Evolutionary conservation across 2,797 vertebrate genomes (phyloP), one percentile per base, ranked within the genome.

Genomic region (Agapornis canus): DNA sequence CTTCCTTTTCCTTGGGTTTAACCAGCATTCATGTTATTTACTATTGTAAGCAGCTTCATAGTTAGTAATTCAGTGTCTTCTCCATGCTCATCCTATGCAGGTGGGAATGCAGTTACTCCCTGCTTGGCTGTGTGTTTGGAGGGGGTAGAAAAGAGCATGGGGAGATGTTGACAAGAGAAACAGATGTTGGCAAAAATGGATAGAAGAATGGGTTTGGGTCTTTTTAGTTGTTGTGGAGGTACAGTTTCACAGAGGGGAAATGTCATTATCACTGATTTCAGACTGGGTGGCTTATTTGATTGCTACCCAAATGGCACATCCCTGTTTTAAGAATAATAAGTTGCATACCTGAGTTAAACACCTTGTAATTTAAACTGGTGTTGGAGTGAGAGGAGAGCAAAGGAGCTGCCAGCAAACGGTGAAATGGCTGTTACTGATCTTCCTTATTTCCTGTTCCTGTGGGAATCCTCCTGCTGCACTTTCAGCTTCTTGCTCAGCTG

Each of bases 241-340:
- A 68, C 39, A 72, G 29, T 80, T 73, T 86, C 73, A 51, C 56
- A 27, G 43, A 35, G 43, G 35, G 21, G n/a, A 43, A n/a, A 23
- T 37, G 32, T 48, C 43, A 35, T 77, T 80, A 45, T 39, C 56
- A 51, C 68, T 35, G 40, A 48, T 89, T 82, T 65, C 71, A 63
- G 79, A 29, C 23, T 39, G 20, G 27, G 11, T 52, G 56, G 60
- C 37, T 93, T 81, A 52, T 80, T 90, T 72, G 60, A 31, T 91
- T 71, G 45, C 45, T 87, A 63, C 43, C 16, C 59, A 86, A 91
- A 82, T 77, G 68, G 31, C 37, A 80, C 60, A 77, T 84, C 57
- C 25, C 23, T 29, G 15, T 77, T 51, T 89, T 72, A 11, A 82
- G 84, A 83, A 43, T 27, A 91, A 68, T 13, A 69, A 49, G 63